These are phyloP conservation scores for Tetheella fluctuosa DNA, from an alignment of 2,888 invertebrate species.

Conservation along the genomic window DNA sequence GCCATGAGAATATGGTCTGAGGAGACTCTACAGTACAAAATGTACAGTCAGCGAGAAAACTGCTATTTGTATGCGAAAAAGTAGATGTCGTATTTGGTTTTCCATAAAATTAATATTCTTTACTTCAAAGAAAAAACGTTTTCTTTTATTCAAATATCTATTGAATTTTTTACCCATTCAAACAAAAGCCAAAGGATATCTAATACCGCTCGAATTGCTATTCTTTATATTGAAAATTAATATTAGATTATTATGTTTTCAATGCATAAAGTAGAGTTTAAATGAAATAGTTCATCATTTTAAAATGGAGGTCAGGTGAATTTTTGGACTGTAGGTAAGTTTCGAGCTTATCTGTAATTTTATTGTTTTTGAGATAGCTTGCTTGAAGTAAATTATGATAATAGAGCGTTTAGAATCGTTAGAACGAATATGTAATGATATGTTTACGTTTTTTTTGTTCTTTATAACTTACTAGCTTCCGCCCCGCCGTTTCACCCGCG, in stretches of 20 bases:
- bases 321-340: neutral
- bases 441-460: too few species aligned
- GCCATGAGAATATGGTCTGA: too few species aligned
- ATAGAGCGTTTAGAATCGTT: too few species aligned
- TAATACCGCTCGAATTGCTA: neutral
- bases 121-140: neutral
- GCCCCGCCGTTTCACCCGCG: too few species aligned
- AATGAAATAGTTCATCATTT: neutral
- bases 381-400: too few species aligned
- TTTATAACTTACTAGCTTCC: too few species aligned
- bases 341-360: neutral
- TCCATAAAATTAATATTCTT: too few species aligned
- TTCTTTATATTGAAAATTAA: neutral
- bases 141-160: neutral
- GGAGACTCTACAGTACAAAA: too few species aligned
- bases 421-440: too few species aligned
- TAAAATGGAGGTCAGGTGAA: neutral
- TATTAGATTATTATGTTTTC: neutral
- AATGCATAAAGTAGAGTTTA: neutral
- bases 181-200: neutral
- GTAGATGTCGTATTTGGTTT: too few species aligned
- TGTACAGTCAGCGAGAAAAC: too few species aligned
- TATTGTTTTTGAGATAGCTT: neutral
- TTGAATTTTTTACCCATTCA: neutral
- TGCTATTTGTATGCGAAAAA: too few species aligned